These are phyloP conservation scores for Salarias fasciatus DNA, from an alignment of 2,797 vertebrate genomes.

Conservation along the genomic window DNA sequence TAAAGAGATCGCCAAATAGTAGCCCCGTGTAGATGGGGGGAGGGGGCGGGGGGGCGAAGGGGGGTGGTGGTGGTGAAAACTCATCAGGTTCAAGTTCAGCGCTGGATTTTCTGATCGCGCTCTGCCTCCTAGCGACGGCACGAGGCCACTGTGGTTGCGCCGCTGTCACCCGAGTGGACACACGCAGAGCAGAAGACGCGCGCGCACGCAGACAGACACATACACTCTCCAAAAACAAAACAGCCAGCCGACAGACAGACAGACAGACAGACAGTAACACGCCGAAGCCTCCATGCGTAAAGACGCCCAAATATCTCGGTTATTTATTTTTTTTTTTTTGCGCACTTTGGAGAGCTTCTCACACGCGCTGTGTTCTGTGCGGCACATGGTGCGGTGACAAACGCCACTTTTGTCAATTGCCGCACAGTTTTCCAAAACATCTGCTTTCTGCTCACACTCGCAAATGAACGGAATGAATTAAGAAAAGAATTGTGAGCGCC, in stretches of 20 bases:
- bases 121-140: conserved; percentile 96
- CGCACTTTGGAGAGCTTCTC: conserved; percentile 3
- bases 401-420: conserved; percentile 44
- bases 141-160: conserved; percentile 64
- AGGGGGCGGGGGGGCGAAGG: conserved; percentile 70
- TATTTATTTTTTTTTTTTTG: too few species aligned
- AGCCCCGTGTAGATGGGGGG: conserved; percentile 70
- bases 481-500: not conserved
- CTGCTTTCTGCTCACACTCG: not conserved
- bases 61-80: too few species aligned
- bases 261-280: conserved; percentile 46
- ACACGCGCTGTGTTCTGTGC: conserved; percentile 13
- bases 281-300: conserved; percentile 49
- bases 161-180: conserved; percentile 53
- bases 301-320: conserved; percentile 36
- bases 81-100: conserved; percentile 90
- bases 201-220: conserved; percentile 2
- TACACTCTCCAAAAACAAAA: conserved; percentile 42
- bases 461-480: conserved; percentile 2
- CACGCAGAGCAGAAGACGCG: conserved; percentile 16
- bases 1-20: conserved; percentile 78
- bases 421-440: conserved; percentile 45
- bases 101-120: conserved; percentile 90
- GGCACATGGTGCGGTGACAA: conserved; percentile 42
- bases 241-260: conserved; percentile 18